Evolutionary conservation across 2,888 invertebrate genomes (phyloP), one percentile per base, ranked within the genome.

Genomic region (Selenia dentaria): DNA sequence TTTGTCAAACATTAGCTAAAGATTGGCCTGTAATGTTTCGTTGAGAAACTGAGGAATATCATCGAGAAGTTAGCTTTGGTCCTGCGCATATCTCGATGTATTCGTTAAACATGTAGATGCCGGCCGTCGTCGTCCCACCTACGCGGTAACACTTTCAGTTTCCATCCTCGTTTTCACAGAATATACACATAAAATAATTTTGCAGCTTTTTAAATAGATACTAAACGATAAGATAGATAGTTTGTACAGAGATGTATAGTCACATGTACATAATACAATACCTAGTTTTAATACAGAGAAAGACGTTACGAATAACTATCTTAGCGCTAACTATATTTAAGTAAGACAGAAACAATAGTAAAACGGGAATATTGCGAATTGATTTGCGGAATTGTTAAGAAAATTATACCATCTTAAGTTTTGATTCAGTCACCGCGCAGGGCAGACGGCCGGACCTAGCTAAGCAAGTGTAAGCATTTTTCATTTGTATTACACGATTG

Each of bases 401-500:
- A 55, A 6, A 50, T 82, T 88, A 87, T 51, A 51, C 72, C 90
- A 90, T 90, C 90, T 64, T 90, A 3, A 74, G 77, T 90, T 90
- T 24, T 13, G 24, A 40, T 80, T 89, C 68, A 28, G 72, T 59
- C 59, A 62, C 79, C 81, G 76, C 76, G 83, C 83, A 55, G 70
- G 74, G 77, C 62, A 63, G 79, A 62, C 84, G 85, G 87, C 66
- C 82, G 83, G 87, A 74, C 73, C 62, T 89, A 90, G 87, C 79
- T 88, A 89, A 89, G 89, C 88, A 80, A 83, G 80, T 82, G 76
- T 90, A 90, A 90, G 88, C 87, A 86, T 82, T 80, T 79, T 88
- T 88, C 70, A 79, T 87, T 90, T 90, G 69, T 81, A 86, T 80
- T 87, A 89, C 83, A 88, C 79, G 75, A 87, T 84, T 89, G 90